phyloP scores from a whole-genome alignment of 2,888 invertebrate genomes.

The Meiosimyza decipiens region DNA sequence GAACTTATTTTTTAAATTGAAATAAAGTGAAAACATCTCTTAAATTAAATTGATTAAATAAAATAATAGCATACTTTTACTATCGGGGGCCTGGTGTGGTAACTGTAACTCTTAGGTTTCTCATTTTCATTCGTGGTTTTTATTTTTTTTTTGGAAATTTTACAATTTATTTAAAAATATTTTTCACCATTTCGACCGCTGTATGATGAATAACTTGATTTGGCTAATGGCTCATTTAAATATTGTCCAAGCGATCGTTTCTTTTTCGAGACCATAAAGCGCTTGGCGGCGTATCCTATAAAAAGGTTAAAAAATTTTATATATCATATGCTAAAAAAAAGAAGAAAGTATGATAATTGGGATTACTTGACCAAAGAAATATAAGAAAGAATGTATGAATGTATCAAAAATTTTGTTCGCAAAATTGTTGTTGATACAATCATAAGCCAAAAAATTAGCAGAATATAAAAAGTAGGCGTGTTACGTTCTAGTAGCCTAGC shows the following conservation, averaged over 20 bases:
- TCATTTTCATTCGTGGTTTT: not conserved
- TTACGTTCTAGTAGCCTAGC: too few relatives aligned
- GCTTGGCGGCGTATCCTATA: slow-evolving; percentile 59
- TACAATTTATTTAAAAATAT: slow-evolving; percentile 53
- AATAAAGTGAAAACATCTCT: slow-evolving; percentile 3
- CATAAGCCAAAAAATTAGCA: too few relatives aligned
- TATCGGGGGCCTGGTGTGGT: not conserved
- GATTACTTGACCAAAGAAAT: too few relatives aligned
- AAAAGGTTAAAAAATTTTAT: slow-evolving; percentile 21
- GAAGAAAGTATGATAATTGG: too few relatives aligned
- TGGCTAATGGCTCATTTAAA: slow-evolving; percentile 55
- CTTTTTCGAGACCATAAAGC: slow-evolving; percentile 64
- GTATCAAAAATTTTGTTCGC: too few relatives aligned
- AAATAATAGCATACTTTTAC: not conserved
- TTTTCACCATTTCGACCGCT: slow-evolving; percentile 56
- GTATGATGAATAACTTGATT: slow-evolving; percentile 53
- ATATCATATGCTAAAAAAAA: not conserved
- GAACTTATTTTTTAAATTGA: not conserved
- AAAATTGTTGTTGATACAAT: too few relatives aligned
- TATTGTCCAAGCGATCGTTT: slow-evolving; percentile 62
- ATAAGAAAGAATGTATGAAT: too few relatives aligned
- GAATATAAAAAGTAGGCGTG: too few relatives aligned
- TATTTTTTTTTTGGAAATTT: slow-evolving; percentile 12
- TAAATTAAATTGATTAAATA: not conserved
- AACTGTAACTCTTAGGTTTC: not conserved